Percentiles rank a stretch among this genome's conserved stretches.
These are phyloP conservation scores for Antrozous pallidus DNA, from an alignment of 2,797 vertebrate genomes.

Conservation along the genomic window DNA sequence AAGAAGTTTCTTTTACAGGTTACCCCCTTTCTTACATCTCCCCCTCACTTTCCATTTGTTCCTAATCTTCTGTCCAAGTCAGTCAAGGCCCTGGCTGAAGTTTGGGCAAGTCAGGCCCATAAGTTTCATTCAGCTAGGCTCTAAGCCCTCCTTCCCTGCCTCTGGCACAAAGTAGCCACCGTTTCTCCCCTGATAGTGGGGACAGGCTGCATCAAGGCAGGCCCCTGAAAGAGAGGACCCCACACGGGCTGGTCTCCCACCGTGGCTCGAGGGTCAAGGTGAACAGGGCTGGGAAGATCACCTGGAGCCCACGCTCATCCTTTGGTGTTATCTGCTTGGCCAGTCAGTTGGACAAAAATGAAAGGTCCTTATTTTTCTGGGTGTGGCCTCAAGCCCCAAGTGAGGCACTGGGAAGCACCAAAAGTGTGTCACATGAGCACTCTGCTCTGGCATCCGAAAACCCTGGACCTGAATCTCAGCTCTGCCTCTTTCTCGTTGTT, in stretches of 20 bases:
- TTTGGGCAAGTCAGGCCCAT: not conserved
- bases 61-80: not conserved
- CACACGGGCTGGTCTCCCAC: not conserved
- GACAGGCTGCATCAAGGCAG: not conserved
- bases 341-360: not conserved
- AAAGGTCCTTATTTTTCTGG: not conserved
- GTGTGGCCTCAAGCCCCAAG: not conserved
- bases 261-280: not conserved
- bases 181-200: conserved; percentile 38
- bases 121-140: not conserved
- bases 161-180: not conserved
- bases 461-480: not conserved
- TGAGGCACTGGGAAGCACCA: not conserved
- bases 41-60: not conserved
- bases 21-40: not conserved
- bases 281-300: not conserved
- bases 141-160: not conserved
- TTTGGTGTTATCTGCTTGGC: not conserved
- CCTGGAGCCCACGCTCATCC: not conserved
- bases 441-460: not conserved
- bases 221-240: not conserved
- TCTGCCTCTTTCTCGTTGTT: not conserved
- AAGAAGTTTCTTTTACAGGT: not conserved
- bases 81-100: not conserved
- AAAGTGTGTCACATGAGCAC: not conserved